Evolutionary conservation across 2,113 vertebrate species (phyloP), one percentile per base, ranked within the genome.

Genomic region (Condylura cristata): DNA sequence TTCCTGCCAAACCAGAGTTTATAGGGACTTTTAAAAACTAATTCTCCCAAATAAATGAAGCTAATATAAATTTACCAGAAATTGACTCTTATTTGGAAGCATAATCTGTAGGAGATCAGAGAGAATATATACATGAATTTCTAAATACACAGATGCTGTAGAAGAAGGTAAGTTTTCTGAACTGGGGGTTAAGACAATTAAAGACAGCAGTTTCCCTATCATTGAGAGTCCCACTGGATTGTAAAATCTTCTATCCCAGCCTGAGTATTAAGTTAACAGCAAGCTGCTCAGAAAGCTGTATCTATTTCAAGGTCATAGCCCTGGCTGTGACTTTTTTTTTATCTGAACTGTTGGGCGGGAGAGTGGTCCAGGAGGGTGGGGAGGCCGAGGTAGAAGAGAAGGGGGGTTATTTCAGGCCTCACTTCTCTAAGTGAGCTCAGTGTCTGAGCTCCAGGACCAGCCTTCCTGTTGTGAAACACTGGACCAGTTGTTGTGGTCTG

Each of bases 361-460:
- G 46, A 56, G 16, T 48, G 66, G 41, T 82, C 51, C 46, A 65
- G 46, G 5, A 88, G 89, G 26, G 34, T 68, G 63, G n/a, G 11
- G 60, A 90, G 70, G 39, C 8, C 86, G 63, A 95, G 37, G 66
- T 68, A 84, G 37, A 60, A 61, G 30, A 78, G 41, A 93, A 93
- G 75, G 13, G 96, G 92, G 94, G 96, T 98, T 98, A 98, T 98
- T 98, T 97, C 97, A 98, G 97, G 98, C 92, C 96, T 97, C 30
- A 58, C 92, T 93, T 78, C 96, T 98, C 95, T 96, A 92, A 98
- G 95, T 76, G n/a, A n/a, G 63, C 65, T 97, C 81, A 93, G 76
- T 68, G 89, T 96, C 95, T 97, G 87, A 68, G 78, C 93, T 97
- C 94, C 83, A 96, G 94, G 94, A 92, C 84, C 58, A 90, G 89